Percentiles rank a stretch among this genome's conserved stretches.
Conservation (phyloP, 1,140 invertebrate genomes). For the Pseudobourletiella spinata region DNA sequence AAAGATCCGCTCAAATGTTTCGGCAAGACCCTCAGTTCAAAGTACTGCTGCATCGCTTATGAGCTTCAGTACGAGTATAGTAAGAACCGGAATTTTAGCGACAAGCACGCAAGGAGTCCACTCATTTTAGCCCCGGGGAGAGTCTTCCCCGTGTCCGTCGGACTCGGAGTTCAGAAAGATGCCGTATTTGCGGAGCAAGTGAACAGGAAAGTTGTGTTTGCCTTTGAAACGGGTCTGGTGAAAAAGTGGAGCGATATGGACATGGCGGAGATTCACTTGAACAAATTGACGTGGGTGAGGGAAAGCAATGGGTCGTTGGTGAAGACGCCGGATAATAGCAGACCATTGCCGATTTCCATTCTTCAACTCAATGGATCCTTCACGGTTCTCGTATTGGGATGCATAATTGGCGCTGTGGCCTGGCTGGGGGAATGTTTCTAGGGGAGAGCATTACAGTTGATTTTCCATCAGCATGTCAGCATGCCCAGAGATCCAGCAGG, state of each 20-base stretch:
- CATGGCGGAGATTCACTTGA: background rate
- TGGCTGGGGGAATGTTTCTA: no score
- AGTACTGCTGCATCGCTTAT: background rate
- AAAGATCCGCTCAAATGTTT: background rate
- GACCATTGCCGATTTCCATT: no score
- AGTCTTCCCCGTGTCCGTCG: background rate
- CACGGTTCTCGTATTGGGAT: no score
- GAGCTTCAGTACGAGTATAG: background rate
- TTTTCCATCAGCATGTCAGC: no score
- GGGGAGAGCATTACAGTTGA: no score
- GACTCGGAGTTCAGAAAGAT: background rate
- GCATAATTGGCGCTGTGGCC: no score
- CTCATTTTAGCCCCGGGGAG: background rate
- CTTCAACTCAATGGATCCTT: no score
- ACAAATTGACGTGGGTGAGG: background rate
- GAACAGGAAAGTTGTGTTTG: background rate
- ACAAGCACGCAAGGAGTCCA: background rate
- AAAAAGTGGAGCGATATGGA: background rate
- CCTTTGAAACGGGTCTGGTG: background rate
- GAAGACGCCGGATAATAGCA: no score
- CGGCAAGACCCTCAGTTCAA: background rate
- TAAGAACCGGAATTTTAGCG: background rate
- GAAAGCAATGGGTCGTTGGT: no score
- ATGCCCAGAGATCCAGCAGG: no score
- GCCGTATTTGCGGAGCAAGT: background rate